A percentile compares a stretch with the other conserved stretches of the same genome.
Conservation (phyloP, 2,888 invertebrate genomes). For the Eurois occulta region DNA sequence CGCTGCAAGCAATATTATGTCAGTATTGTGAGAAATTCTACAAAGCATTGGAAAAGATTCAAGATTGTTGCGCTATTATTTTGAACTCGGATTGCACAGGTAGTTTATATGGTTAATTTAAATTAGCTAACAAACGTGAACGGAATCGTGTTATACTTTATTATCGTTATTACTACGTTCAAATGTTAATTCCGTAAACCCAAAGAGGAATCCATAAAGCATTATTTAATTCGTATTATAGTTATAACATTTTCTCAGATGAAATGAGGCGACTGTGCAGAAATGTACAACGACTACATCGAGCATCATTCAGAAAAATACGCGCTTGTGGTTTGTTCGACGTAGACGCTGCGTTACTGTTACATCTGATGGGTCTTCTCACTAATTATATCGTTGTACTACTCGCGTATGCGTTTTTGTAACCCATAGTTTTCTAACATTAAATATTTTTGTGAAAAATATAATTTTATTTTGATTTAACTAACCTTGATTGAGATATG, state of each 20-base stretch:
- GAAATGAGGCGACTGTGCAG: conserved; percentile 1
- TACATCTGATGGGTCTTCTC: conserved; percentile 10
- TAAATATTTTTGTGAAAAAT: not conserved
- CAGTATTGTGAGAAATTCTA: conserved; percentile 34
- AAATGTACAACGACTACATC: conserved; percentile 24
- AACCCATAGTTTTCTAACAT: not conserved
- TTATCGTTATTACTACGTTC: no score
- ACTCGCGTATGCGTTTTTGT: conserved; percentile 20
- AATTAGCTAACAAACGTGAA: not conserved
- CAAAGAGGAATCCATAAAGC: no score
- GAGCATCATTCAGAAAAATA: conserved; percentile 21
- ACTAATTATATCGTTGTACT: conserved; percentile 20
- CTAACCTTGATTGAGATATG: not conserved
- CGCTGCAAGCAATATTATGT: conserved; percentile 26
- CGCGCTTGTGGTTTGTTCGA: conserved; percentile 10
- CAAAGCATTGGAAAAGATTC: conserved; percentile 12
- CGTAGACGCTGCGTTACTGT: conserved; percentile 3
- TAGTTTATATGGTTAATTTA: not conserved
- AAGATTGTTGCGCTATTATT: conserved; percentile 24
- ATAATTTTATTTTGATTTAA: not conserved
- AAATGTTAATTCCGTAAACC: not conserved
- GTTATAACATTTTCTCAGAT: not conserved
- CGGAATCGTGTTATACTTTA: no score
- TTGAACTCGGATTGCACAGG: conserved; percentile 26
- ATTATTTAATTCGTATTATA: not conserved